Evolutionary conservation across 2,888 invertebrate species (phyloP), one percentile per base, ranked within the genome.

Genomic region (Aphrophora alni): DNA sequence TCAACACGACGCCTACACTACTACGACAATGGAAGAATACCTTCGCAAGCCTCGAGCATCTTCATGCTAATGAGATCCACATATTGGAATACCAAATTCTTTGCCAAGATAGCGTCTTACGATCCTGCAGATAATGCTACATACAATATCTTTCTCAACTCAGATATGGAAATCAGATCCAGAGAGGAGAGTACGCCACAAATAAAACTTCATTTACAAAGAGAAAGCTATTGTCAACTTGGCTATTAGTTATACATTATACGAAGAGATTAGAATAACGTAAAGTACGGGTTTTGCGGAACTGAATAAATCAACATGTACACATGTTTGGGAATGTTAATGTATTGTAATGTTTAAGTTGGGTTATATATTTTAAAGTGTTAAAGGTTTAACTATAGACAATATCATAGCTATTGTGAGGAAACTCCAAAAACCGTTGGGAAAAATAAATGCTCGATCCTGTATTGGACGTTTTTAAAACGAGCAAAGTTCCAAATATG

Each of bases 41-140:
- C 33, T 33, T 33, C 59, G 59, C 44, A 12, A 17, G 73, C 74
- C 73, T 38, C 78, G 51, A 73, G 73, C 38, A 21, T 59, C 59
- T 59, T 38, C 72, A 79, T 79, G 78, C 74, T 79, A 79, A 79
- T 79, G 78, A 79, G 74, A 12, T 17, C 68, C 59, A 59, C 59
- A 59, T 28, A 79, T 79, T 74, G 78, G 78, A 79, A 79, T 79
- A 79, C 78, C 78, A 79, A 79, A 79, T 79, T 59, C 59, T 17
- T 44, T 17, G n/a, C 59, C 59, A 59, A 59, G 59, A 59, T 59
- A 59, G 21, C 21, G 44, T 44, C 44, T 44, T 14, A 14, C 44
- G 59, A 59, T 59, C 59, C 14, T 21, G 21, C n/a, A 59, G 59
- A 59, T 59, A 59, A 59, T 59, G 59, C 59, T 21, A 21, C 21